Percentiles rank a stretch among this genome's conserved stretches.
These are phyloP conservation scores for Barypeithes pellucidus DNA, from an alignment of 2,888 invertebrate species.

Conservation along the genomic window DNA sequence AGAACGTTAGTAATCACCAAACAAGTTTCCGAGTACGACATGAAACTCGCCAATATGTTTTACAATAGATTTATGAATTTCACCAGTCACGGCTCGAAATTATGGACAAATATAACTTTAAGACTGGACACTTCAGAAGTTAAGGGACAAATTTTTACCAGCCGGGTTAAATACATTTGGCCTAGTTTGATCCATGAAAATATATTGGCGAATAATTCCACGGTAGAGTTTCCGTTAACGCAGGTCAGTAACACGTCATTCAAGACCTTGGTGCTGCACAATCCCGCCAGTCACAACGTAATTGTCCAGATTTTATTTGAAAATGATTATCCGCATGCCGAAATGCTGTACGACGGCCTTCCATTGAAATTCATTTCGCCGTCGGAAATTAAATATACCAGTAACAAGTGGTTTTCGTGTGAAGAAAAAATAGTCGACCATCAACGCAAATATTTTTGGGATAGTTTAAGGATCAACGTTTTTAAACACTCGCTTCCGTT, in stretches of 20 bases:
- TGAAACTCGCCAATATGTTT: slow-evolving; percentile 77
- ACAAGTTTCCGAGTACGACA: slow-evolving; percentile 80
- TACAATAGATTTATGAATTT: slow-evolving; percentile 76
- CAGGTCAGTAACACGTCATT: slow-evolving; percentile 61
- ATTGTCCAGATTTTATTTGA: slow-evolving; percentile 82
- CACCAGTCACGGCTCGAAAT: slow-evolving; percentile 69
- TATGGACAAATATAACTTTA: slow-evolving; percentile 81
- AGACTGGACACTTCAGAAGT: slow-evolving; percentile 84
- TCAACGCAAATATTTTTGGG: slow-evolving; percentile 55
- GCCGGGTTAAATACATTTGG: slow-evolving; percentile 81
- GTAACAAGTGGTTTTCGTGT: slow-evolving; percentile 48
- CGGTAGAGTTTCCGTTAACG: slow-evolving; percentile 80
- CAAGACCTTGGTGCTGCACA: slow-evolving; percentile 79
- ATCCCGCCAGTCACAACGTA: slow-evolving; percentile 82
- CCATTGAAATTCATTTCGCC: slow-evolving; percentile 67
- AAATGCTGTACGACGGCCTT: slow-evolving; percentile 72
- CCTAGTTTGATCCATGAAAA: slow-evolving; percentile 72
- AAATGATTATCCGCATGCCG: slow-evolving; percentile 78
- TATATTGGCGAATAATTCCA: slow-evolving; percentile 68
- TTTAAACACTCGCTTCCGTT: slow-evolving; percentile 73
- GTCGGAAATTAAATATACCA: slow-evolving; percentile 43
- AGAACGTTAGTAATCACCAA: slow-evolving; percentile 77
- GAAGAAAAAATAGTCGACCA: slow-evolving; percentile 37
- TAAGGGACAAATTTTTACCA: slow-evolving; percentile 77
- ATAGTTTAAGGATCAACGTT: slow-evolving; percentile 61